Conservation (phyloP, 2,888 invertebrate species). For the Vannuccia rotundouncinata region DNA sequence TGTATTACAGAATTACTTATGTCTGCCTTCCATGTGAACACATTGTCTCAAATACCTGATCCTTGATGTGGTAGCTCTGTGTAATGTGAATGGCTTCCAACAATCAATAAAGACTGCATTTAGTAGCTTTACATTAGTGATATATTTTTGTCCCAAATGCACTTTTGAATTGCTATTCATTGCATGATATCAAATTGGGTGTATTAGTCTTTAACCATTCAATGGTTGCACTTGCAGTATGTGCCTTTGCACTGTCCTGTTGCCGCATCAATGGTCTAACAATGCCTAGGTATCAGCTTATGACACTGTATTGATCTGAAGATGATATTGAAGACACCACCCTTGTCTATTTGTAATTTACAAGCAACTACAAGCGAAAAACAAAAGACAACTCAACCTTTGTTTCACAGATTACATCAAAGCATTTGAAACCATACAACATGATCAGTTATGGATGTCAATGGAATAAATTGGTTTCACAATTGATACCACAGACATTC, state of each 20-base stretch:
- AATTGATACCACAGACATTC: too few relatives aligned
- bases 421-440: too few relatives aligned
- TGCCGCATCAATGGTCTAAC: neutral
- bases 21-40: too few relatives aligned
- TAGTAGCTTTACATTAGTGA: neutral
- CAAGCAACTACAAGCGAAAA: too few relatives aligned
- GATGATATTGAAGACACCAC: neutral
- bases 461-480: too few relatives aligned
- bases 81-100: neutral
- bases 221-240: neutral
- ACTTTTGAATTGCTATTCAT: neutral
- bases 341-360: neutral
- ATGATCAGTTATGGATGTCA: too few relatives aligned
- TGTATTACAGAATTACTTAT: too few relatives aligned
- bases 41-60: too few relatives aligned
- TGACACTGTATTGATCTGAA: neutral
- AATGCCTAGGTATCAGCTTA: neutral
- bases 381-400: too few relatives aligned
- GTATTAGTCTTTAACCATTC: neutral
- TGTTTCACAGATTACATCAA: too few relatives aligned
- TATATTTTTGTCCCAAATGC: neutral
- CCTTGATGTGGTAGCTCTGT: too few relatives aligned
- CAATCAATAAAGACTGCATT: neutral
- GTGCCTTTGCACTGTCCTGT: neutral
- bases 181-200: neutral